phyloP scores from a whole-genome alignment of 2,888 invertebrate species.

The Notocelia uddmanniana region DNA sequence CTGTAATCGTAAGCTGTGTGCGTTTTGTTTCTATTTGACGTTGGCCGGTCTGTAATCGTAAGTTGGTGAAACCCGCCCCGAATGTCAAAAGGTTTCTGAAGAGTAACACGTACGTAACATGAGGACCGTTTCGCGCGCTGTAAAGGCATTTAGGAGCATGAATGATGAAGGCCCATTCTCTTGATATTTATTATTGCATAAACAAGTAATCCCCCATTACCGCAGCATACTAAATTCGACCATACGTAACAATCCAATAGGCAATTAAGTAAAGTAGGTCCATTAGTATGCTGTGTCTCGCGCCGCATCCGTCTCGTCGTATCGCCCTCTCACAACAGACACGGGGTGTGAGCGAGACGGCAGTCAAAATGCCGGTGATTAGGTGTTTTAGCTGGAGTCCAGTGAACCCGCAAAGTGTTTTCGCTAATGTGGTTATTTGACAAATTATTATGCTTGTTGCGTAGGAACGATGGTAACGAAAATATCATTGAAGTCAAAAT shows the following conservation, averaged over 20 bases:
- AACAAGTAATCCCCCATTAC: conserved; percentile 39
- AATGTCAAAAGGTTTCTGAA: background rate
- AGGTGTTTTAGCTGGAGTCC: conserved; percentile 38
- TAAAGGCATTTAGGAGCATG: conserved; percentile 6
- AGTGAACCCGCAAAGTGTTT: conserved; percentile 45
- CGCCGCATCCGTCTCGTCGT: conserved; percentile 31
- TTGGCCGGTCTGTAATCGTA: too few relatives aligned
- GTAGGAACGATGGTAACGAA: background rate
- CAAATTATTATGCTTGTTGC: conserved; percentile 35
- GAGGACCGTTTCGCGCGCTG: background rate
- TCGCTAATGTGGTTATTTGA: conserved; percentile 42
- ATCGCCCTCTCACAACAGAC: conserved; percentile 16
- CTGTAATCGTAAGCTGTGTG: too few relatives aligned
- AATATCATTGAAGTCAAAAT: background rate
- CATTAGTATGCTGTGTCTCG: conserved; percentile 45
- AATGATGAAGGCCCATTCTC: conserved; percentile 7
- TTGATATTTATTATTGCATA: conserved; percentile 31
- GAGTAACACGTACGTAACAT: background rate
- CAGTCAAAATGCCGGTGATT: conserved; percentile 28
- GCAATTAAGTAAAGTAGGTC: conserved; percentile 45
- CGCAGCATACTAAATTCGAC: conserved; percentile 38
- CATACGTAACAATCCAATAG: conserved; percentile 45
- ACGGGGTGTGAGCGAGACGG: conserved; percentile 23
- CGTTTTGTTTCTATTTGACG: too few relatives aligned
- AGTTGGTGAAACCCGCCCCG: too few relatives aligned